Conservation (phyloP, 2,888 invertebrate species). For the Hemithea aestivaria region DNA sequence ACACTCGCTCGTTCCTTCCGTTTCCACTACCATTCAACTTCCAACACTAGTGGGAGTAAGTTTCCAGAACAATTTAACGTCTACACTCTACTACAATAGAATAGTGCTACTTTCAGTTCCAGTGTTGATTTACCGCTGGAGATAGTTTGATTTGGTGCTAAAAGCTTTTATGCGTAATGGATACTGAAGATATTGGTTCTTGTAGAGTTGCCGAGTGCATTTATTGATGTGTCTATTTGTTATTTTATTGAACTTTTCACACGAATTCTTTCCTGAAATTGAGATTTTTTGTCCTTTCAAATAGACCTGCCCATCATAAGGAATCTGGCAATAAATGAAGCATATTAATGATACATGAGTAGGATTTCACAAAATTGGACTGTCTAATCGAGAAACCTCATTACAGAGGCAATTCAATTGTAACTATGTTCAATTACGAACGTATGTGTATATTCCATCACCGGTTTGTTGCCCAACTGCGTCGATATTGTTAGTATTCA, state of each 20-base stretch:
- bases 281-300: no score
- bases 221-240: no score
- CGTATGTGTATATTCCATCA: constrained; percentile 9
- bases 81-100: constrained; percentile 15
- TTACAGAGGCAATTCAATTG: constrained; percentile 5
- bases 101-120: constrained; percentile 23
- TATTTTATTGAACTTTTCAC: no score
- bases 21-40: constrained; percentile 24
- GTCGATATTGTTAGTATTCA: constrained; percentile 11
- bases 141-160: constrained; percentile 35
- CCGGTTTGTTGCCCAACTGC: constrained; percentile 8
- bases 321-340: neutral
- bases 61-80: constrained; percentile 13
- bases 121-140: constrained; percentile 16
- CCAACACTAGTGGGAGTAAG: constrained; percentile 19
- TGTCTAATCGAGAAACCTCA: constrained; percentile 7
- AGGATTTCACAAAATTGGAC: constrained; percentile 25
- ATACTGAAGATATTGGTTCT: constrained; percentile 19
- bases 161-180: constrained; percentile 43
- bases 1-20: constrained; percentile 38
- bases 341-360: constrained; percentile 15
- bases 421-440: neutral
- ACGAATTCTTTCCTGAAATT: no score
- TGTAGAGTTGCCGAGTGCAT: no score
- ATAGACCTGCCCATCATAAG: no score